Conservation (phyloP, 2,888 invertebrate genomes). For the Dasysyrphus albostriatus region DNA sequence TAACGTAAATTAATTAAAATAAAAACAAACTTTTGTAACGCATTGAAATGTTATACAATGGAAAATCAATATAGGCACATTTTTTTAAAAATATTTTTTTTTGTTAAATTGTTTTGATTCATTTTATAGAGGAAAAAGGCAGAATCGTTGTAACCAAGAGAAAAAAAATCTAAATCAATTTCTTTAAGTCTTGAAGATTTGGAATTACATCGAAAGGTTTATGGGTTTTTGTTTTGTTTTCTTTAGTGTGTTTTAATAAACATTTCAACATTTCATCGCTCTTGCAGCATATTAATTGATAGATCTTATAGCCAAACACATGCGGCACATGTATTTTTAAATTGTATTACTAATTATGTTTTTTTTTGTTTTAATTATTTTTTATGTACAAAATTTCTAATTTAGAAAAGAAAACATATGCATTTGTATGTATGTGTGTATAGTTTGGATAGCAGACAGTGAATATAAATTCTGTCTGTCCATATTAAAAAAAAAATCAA, state of each 20-base stretch:
- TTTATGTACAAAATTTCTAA: conserved; percentile 73
- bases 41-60: conserved; percentile 56
- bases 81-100: conserved; percentile 36
- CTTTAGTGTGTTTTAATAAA: conserved; percentile 37
- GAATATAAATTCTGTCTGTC: conserved; percentile 25
- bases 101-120: conserved; percentile 23
- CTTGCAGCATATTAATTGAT: conserved; percentile 26
- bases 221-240: conserved; percentile 27
- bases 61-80: conserved; percentile 70
- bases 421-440: conserved; percentile 26
- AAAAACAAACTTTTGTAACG: conserved; percentile 26
- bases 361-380: conserved; percentile 26
- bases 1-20: conserved; percentile 34
- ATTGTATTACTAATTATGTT: conserved; percentile 41
- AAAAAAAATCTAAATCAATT: conserved; percentile 36
- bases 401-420: conserved; percentile 69
- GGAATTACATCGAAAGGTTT: conserved; percentile 47
- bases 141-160: conserved; percentile 36
- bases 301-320: conserved; percentile 50
- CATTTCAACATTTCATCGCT: conserved; percentile 28
- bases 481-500: conserved; percentile 28
- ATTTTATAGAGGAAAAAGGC: conserved; percentile 20
- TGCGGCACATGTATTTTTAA: conserved; percentile 46
- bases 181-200: conserved; percentile 49
- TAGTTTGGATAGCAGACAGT: conserved; percentile 24